Evolutionary conservation across 2,113 vertebrate genomes (phyloP), one percentile per base, ranked within the genome.

Genomic region (Eubucco bourcierii): DNA sequence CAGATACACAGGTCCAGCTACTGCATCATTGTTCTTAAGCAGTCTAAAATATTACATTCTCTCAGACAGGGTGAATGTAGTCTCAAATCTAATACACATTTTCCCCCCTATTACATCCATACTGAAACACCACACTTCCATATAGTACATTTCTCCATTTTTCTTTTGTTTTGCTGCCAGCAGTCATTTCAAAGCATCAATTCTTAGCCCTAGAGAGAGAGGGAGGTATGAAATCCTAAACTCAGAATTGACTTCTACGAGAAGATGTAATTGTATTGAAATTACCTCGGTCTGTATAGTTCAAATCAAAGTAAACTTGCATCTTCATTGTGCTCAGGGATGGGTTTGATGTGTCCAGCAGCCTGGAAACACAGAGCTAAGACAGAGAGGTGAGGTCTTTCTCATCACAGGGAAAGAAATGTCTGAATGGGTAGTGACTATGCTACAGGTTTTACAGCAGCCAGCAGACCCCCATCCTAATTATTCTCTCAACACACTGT

Each of bases 301-400:
- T 99, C 97, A 97, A 97, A 88, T 99, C 98, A 96, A 99, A 99
- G 93, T 98, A 98, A 94, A 99, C 97, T 93, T 99, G 99, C 99
- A 99, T 99, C 97, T 99, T 99, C 95, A 99, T 98, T 10, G 99
- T 99, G 95, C 98, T 98, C 52, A 99, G 94, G 44, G 98, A 98
- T 18, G 98, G 98, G 87, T 98, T 99, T 95, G 95, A 96, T 92
- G 94, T 93, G 44, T 99, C 98, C 94, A 98, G 95, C 9, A 99
- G 97, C 79, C 97, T 98, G 65, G 96, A 88, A 95, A 99, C 95
- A 95, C 98, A 99, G 70, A 98, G 90, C 99, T 99, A 93, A 88
- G 92, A 96, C 83, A 97, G 24, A 94, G 46, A 47, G 84, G 56
- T 89, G 27, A 94, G 59, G 79, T 37, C 17, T 28, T 95, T 90